phyloP scores from a whole-genome alignment of 2,113 vertebrate genomes.

The Tetrao urogallus region DNA sequence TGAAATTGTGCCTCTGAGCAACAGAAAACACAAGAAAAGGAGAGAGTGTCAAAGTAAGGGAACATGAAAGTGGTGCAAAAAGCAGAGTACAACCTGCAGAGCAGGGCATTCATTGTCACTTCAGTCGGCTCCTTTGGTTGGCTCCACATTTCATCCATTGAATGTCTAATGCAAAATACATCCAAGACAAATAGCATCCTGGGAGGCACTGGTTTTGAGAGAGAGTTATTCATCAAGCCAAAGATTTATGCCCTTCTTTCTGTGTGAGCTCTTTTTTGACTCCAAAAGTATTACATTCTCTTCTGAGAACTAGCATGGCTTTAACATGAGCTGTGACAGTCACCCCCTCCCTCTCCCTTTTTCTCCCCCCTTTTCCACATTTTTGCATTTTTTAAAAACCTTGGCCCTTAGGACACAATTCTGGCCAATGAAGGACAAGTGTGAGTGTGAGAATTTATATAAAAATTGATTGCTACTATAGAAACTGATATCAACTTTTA shows the following conservation, averaged over 20 bases:
- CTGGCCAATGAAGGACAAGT: neutral
- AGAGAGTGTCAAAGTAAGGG: neutral
- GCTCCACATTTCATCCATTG: neutral
- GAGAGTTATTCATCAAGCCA: neutral
- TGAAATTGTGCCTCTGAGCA: neutral
- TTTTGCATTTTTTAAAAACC: neutral
- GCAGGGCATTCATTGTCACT: neutral
- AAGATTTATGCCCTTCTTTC: neutral
- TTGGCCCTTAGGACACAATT: fast-evolving
- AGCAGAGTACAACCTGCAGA: neutral
- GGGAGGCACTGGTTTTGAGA: neutral
- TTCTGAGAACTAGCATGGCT: neutral
- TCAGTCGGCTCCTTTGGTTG: neutral
- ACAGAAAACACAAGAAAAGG: neutral
- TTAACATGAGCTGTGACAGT: neutral
- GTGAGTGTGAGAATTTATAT: neutral
- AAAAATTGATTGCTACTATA: neutral
- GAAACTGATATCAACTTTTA: too few relatives aligned
- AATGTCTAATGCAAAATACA: neutral
- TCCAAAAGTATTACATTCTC: neutral
- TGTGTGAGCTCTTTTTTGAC: neutral
- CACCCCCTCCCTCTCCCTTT: neutral
- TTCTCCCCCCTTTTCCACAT: fast-evolving
- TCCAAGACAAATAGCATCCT: neutral
- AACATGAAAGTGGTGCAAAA: neutral